Conservation (phyloP, 2,113 vertebrate species). For the Lanius collurio region DNA sequence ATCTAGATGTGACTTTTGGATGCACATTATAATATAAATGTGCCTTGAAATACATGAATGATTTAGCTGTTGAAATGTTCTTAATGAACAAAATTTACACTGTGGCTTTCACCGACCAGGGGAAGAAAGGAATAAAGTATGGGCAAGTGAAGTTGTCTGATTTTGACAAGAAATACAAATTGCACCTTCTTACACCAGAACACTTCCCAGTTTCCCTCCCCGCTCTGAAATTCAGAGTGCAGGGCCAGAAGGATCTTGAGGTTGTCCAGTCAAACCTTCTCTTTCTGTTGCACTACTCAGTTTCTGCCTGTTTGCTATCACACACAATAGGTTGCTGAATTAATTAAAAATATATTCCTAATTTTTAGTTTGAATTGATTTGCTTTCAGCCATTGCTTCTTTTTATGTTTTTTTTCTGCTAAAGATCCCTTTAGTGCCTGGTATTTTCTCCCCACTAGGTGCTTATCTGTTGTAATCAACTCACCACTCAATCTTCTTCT, state of each 20-base stretch:
- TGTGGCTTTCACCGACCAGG: background rate
- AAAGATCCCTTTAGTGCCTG: background rate
- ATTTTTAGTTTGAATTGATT: slow-evolving; percentile 6
- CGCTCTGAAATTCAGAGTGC: background rate
- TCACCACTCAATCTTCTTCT: slow-evolving; percentile 30
- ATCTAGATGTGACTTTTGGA: background rate
- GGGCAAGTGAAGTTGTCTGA: background rate
- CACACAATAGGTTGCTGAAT: background rate
- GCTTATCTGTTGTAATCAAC: slow-evolving; percentile 49
- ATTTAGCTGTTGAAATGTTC: background rate
- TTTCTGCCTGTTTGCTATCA: background rate
- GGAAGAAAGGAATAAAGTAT: background rate
- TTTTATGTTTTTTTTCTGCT: background rate
- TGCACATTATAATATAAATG: background rate
- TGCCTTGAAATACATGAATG: background rate
- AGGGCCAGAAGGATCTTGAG: background rate
- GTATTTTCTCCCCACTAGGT: background rate
- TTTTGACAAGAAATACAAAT: background rate
- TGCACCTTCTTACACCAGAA: background rate
- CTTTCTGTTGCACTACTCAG: background rate
- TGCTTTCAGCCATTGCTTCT: background rate
- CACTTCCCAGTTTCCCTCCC: background rate
- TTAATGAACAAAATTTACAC: background rate
- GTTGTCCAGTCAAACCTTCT: background rate
- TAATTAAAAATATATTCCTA: background rate